Evolutionary conservation across 1,140 invertebrate species (phyloP).

Genomic region (Drosophila biarmipes): DNA sequence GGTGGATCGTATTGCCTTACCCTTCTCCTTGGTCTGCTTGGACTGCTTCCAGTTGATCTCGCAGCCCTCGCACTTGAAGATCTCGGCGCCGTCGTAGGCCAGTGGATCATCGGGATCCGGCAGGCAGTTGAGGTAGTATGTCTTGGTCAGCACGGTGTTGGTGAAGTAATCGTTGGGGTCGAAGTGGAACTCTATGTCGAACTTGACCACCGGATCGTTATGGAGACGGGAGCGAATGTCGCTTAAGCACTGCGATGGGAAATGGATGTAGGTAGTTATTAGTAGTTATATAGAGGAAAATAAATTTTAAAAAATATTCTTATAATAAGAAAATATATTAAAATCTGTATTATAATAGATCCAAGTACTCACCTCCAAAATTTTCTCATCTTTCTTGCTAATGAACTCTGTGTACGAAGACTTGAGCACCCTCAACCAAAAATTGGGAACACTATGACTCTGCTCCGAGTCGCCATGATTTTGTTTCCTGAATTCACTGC

Average conservation of each 20-base stretch:
- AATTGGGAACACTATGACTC: constrained; percentile 91
- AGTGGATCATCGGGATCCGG: constrained; percentile 94
- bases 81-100: constrained; percentile 96
- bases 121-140: constrained; percentile 93
- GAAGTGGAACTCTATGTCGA: constrained; percentile 95
- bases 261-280: not conserved
- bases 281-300: no score
- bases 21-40: constrained; percentile 92
- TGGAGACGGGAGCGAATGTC: constrained; percentile 68
- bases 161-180: constrained; percentile 95
- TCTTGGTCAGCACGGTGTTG: constrained; percentile 94
- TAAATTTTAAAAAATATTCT: no score
- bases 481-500: constrained; percentile 62
- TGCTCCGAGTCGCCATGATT: constrained; percentile 54
- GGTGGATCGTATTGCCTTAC: constrained; percentile 85
- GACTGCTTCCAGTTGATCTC: constrained; percentile 86
- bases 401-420: constrained; percentile 89
- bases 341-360: no score
- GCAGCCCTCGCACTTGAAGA: constrained; percentile 92
- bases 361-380: constrained; percentile 87
- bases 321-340: not conserved
- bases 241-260: constrained; percentile 9
- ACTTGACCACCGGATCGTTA: constrained; percentile 85
- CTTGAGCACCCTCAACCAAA: constrained; percentile 97
- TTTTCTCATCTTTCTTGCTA: constrained; percentile 93